A percentile compares a stretch with the other conserved stretches of the same genome.
Evolutionary conservation across 2,113 vertebrate species (phyloP).

Genomic region (Phoxinus phoxinus): DNA sequence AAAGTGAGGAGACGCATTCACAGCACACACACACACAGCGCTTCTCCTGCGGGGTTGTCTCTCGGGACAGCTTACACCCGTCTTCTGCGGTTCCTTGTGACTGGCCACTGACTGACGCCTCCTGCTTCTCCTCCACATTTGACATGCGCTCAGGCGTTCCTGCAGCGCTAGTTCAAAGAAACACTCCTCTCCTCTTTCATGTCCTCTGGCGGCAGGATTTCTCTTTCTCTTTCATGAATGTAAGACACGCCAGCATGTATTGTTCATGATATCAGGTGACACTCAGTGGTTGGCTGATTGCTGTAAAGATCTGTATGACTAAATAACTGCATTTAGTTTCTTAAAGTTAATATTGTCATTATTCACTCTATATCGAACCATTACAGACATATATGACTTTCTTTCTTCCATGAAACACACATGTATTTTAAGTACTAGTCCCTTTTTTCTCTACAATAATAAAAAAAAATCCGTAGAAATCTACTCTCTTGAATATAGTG

Average conservation of each 20-base stretch:
- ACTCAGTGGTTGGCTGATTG: background rate
- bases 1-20: background rate
- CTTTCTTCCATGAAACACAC: background rate
- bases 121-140: slow-evolving; percentile 31
- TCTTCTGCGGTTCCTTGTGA: slow-evolving; percentile 50
- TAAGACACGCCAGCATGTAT: slow-evolving; percentile 5
- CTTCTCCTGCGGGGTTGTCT: slow-evolving; percentile 29
- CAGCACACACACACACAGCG: background rate
- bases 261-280: slow-evolving; percentile 22
- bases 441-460: background rate
- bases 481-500: background rate
- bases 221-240: background rate
- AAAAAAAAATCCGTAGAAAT: background rate
- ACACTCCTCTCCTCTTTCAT: slow-evolving; percentile 37
- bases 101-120: slow-evolving; percentile 46
- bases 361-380: background rate
- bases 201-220: slow-evolving; percentile 6
- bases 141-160: slow-evolving; percentile 44
- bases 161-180: slow-evolving; percentile 52
- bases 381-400: background rate
- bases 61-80: slow-evolving; percentile 45
- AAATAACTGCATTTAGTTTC: background rate
- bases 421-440: background rate
- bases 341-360: background rate
- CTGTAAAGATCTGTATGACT: background rate